phyloP scores from a whole-genome alignment of 2,797 vertebrate species.

The Nannoperca obscura region DNA sequence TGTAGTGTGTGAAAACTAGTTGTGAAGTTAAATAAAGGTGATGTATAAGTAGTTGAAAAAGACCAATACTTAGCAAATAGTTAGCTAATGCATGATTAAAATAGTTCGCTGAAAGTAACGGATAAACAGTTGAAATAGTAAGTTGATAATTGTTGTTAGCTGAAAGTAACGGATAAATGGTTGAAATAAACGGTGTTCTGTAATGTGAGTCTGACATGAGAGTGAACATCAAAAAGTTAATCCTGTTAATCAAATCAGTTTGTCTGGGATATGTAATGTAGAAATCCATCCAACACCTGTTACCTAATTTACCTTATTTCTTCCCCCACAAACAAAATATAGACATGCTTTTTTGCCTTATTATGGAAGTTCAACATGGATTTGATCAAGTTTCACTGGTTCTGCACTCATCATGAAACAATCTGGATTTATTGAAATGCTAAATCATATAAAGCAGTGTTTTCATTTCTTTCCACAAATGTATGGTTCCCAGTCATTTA shows the following conservation, averaged over 20 bases:
- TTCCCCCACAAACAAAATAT: slow-evolving; percentile 22
- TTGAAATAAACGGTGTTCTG: background rate
- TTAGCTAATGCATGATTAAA: background rate
- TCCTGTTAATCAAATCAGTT: background rate
- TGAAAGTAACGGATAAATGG: background rate
- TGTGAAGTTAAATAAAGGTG: background rate
- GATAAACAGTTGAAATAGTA: background rate
- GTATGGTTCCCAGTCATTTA: slow-evolving; percentile 44
- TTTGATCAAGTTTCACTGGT: slow-evolving; percentile 45
- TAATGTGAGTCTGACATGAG: background rate
- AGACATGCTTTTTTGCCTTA: slow-evolving; percentile 1
- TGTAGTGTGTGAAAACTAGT: background rate
- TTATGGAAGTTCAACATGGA: slow-evolving; percentile 28
- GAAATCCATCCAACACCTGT: background rate
- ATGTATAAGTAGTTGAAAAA: background rate
- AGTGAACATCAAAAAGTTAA: background rate
- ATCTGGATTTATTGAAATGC: slow-evolving; percentile 60
- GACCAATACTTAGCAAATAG: no score
- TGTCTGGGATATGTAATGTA: background rate
- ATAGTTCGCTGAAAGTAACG: background rate
- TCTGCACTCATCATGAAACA: slow-evolving; percentile 52
- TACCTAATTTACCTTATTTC: slow-evolving; percentile 21
- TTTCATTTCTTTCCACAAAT: slow-evolving; percentile 56
- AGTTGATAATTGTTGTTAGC: background rate
- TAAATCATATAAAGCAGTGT: slow-evolving; percentile 57